Evolutionary conservation across 2,797 vertebrate species (phyloP).

Genomic region (Furcifer pardalis): DNA sequence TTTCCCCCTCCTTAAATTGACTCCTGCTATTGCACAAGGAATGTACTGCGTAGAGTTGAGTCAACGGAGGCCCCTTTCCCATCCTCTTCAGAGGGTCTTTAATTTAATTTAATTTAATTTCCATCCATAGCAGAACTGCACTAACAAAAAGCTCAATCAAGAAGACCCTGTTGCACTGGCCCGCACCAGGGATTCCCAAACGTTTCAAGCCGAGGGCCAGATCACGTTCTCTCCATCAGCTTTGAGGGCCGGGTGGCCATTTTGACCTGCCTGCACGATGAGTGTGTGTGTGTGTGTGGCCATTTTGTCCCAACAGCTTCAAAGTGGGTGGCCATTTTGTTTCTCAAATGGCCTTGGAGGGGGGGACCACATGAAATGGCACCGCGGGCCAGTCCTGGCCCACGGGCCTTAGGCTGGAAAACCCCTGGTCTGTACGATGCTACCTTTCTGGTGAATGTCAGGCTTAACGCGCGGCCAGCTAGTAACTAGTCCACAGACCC

Average conservation of each 20-base stretch:
- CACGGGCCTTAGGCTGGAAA: too few relatives aligned
- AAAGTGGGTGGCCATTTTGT: too few relatives aligned
- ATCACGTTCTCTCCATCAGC: too few relatives aligned
- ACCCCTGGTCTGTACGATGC: slow-evolving; percentile 80
- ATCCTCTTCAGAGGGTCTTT: slow-evolving; percentile 75
- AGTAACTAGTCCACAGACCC: slow-evolving; percentile 86
- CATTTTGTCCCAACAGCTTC: too few relatives aligned
- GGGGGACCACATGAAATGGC: too few relatives aligned
- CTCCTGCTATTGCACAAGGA: slow-evolving; percentile 89
- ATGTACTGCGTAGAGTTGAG: slow-evolving; percentile 83
- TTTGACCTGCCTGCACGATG: too few relatives aligned
- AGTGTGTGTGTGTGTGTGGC: too few relatives aligned
- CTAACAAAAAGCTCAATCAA: slow-evolving; percentile 77
- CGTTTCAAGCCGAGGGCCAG: too few relatives aligned
- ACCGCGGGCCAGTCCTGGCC: too few relatives aligned
- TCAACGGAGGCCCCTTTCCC: slow-evolving; percentile 75
- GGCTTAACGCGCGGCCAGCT: slow-evolving; percentile 91
- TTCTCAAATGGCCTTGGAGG: too few relatives aligned
- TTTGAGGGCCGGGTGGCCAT: too few relatives aligned
- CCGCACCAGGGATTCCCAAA: too few relatives aligned
- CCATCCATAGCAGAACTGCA: slow-evolving; percentile 63
- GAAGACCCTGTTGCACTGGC: slow-evolving; percentile 74
- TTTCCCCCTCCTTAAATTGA: slow-evolving; percentile 63
- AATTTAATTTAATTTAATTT: slow-evolving; percentile 71
- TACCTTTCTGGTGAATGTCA: slow-evolving; percentile 94